Base-by-base conservation (phyloP, 2,797 vertebrate genomes). In the Onychomys leucogaster region DNA sequence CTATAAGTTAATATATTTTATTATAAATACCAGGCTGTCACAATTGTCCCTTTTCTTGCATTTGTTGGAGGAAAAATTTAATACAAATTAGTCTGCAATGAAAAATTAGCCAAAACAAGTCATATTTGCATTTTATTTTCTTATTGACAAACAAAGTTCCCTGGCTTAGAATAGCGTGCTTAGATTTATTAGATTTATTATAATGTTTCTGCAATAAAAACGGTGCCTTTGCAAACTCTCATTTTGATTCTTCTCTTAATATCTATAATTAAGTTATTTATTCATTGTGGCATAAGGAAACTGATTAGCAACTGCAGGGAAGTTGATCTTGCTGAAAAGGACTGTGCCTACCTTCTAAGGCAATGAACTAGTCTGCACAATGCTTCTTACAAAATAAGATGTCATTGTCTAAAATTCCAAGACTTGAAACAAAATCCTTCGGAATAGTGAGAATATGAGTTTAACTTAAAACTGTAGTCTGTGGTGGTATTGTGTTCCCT, bases 381-480 rank as follows among this genome's bases (percentile, higher is more conserved):
- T 63, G 5, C 27, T 52, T 75, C 12, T 46, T 97, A 77, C 25
- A 52, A 11, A 90, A 16, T 43, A 69, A 94, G 19, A 89, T 32
- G 1, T 4, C 65, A 19, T 8, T 83, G n/a, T 90, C 67, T 43
- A 83, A 86, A 78, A 61, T 25, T 55, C 4, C 43, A 34, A 5
- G 37, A 57, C 3, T 55, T 90, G 43, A 55, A 77, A 80, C 14
- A 61, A 95, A 90, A 86, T 80, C 32, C 6, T 82, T 65, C 12
- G 77, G 17, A 11, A 23, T 57, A 89, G 91, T 34, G 2, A 0
- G 19, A 86, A 37, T 8, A 81, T 63, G 12, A 6, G 17, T 3
- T 87, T 94, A 83, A 78, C 43, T 81, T 71, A 49, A 55, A 89
- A 89, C 11, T 63, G 27, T 49, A 77, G 34, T 96, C n/a, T n/a